Percentiles rank a stretch among this genome's conserved stretches.
Conservation (phyloP, 2,113 vertebrate species). For the Stomatorhinus ivindoensis region DNA sequence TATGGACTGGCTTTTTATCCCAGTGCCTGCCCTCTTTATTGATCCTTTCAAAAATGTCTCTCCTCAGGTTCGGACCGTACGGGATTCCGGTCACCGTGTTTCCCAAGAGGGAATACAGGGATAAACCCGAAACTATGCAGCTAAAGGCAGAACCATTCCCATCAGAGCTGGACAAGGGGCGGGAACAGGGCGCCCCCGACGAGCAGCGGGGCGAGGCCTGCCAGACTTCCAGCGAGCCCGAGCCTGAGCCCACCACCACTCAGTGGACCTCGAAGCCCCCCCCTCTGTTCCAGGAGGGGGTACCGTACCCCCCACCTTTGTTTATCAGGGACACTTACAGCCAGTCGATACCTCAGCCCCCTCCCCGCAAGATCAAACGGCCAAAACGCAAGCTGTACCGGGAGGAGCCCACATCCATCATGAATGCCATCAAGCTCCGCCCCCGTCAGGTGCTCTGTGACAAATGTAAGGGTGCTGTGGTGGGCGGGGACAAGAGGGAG, state of each 20-base stretch:
- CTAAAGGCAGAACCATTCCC: constrained; percentile 71
- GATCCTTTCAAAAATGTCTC: constrained; percentile 18
- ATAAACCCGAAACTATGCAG: constrained; percentile 73
- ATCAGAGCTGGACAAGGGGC: constrained; percentile 57
- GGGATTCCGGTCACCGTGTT: constrained; percentile 94
- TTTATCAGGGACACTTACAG: constrained; percentile 99
- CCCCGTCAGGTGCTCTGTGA: constrained; percentile 94
- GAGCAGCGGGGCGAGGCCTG: constrained; percentile 38
- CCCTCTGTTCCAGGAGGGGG: constrained; percentile 91
- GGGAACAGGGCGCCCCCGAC: constrained; percentile 50
- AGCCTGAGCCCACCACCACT: constrained; percentile 47
- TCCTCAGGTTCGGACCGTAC: constrained; percentile 87
- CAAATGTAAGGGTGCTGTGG: constrained; percentile 88
- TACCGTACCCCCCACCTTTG: constrained; percentile 88
- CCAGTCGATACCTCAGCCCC: constrained; percentile 97
- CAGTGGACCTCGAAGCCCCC: constrained; percentile 83
- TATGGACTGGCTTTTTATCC: not conserved
- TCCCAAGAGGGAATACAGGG: constrained; percentile 80
- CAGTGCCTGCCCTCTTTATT: not conserved
- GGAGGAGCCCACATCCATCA: constrained; percentile 95
- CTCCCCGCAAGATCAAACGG: constrained; percentile 89
- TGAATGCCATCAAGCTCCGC: constrained; percentile 94
- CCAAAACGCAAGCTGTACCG: constrained; percentile 90
- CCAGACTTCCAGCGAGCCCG: constrained; percentile 7
- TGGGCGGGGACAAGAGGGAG: constrained; percentile 70